Evolutionary conservation across 2,888 invertebrate genomes (phyloP).

Genomic region (Sipha maydis): DNA sequence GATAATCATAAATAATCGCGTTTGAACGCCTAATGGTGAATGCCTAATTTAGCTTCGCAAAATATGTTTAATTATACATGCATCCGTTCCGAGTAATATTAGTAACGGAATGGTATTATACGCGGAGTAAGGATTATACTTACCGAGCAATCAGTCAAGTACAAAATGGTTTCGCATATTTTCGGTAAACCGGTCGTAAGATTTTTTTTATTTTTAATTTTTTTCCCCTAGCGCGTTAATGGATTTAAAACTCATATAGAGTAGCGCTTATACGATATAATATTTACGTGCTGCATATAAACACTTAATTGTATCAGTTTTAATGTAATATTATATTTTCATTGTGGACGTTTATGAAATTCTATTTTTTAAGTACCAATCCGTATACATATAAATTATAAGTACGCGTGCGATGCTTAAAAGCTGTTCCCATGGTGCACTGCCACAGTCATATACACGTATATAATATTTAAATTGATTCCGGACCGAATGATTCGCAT

Average conservation of each 20-base stretch:
- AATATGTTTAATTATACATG: conserved; percentile 24
- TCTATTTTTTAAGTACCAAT: background rate
- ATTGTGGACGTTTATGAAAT: background rate
- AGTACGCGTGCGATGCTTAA: background rate
- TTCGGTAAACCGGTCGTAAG: conserved; percentile 36
- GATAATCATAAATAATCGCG: conserved; percentile 23
- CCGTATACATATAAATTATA: background rate
- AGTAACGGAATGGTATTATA: background rate
- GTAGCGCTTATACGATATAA: background rate
- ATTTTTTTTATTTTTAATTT: background rate
- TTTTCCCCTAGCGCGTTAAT: background rate
- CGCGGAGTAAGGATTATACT: background rate
- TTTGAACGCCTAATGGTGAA: background rate
- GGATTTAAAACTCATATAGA: background rate
- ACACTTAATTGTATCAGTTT: background rate
- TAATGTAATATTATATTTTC: background rate
- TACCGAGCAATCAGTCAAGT: conserved; percentile 5
- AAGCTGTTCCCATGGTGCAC: background rate
- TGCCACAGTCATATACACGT: background rate
- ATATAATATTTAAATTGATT: conserved; percentile 16
- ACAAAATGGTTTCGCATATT: conserved; percentile 25
- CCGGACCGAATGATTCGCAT: conserved; percentile 27
- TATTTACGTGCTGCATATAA: background rate
- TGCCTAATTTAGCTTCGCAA: conserved; percentile 5
- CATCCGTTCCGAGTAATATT: background rate